Conservation (phyloP, 2,797 vertebrate species). For the Sarcoramphus papa region DNA sequence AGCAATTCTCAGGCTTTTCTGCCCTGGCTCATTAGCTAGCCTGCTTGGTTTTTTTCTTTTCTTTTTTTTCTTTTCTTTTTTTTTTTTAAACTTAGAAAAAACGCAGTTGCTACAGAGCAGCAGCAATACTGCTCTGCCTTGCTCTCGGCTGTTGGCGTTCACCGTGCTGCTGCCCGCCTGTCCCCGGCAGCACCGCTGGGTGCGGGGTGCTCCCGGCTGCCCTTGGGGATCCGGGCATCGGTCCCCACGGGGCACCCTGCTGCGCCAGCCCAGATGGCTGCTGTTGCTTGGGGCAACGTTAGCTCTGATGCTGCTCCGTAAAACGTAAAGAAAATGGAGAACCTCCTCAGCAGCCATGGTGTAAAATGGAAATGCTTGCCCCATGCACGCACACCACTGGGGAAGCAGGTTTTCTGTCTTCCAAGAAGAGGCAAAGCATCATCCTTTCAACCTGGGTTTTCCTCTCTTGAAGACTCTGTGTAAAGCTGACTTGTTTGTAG, state of each 20-base stretch:
- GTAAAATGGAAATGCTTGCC: rapidly evolving
- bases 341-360: rapidly evolving
- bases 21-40: background rate
- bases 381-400: rapidly evolving
- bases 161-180: background rate
- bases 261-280: background rate
- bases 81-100: background rate
- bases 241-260: rapidly evolving
- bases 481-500: background rate
- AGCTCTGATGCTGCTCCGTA: background rate
- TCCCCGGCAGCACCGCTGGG: background rate
- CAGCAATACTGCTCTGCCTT: background rate
- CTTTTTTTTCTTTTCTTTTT: no score
- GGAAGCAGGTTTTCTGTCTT: background rate
- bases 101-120: background rate
- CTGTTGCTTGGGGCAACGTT: background rate
- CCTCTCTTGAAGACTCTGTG: background rate
- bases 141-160: rapidly evolving
- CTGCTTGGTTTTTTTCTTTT: background rate
- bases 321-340: background rate
- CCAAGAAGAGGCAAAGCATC: background rate
- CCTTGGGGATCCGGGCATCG: background rate
- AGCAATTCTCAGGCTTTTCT: background rate
- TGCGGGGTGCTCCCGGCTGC: background rate
- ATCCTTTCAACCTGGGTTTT: rapidly evolving